Conservation (phyloP, 23 tunicate genomes). For the Styela clava region DNA sequence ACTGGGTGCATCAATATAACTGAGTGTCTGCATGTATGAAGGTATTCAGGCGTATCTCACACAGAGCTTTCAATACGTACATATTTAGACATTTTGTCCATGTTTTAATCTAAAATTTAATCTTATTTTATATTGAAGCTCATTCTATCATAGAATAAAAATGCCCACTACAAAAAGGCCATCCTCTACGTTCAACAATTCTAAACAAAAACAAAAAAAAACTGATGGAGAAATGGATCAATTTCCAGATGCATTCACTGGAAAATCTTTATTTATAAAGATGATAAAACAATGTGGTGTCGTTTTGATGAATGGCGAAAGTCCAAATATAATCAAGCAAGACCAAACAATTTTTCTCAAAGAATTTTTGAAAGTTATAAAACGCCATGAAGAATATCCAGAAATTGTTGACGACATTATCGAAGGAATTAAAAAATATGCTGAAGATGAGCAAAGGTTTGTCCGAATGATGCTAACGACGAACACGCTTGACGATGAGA, state of each 20-base stretch:
- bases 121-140: no score
- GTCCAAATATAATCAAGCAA: background rate
- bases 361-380: slow-evolving; percentile 9
- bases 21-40: no score
- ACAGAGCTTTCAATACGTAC: no score
- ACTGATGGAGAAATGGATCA: background rate
- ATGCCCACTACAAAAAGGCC: background rate
- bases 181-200: background rate
- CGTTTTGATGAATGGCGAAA: background rate
- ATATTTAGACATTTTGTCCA: no score
- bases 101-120: no score
- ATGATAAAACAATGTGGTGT: slow-evolving; percentile 1
- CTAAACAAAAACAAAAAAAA: background rate
- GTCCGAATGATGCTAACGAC: slow-evolving; percentile 25
- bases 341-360: slow-evolving; percentile 12
- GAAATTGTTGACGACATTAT: background rate
- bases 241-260: slow-evolving; percentile 3
- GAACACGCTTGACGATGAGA: background rate
- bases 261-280: slow-evolving; percentile 3
- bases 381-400: slow-evolving; percentile 3
- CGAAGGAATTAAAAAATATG: background rate
- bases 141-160: no score
- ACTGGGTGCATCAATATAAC: no score
- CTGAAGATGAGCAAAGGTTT: slow-evolving; percentile 7
- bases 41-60: no score